Evolutionary conservation across 1,140 invertebrate genomes (phyloP).

Genomic region (Drosophila triauraria): DNA sequence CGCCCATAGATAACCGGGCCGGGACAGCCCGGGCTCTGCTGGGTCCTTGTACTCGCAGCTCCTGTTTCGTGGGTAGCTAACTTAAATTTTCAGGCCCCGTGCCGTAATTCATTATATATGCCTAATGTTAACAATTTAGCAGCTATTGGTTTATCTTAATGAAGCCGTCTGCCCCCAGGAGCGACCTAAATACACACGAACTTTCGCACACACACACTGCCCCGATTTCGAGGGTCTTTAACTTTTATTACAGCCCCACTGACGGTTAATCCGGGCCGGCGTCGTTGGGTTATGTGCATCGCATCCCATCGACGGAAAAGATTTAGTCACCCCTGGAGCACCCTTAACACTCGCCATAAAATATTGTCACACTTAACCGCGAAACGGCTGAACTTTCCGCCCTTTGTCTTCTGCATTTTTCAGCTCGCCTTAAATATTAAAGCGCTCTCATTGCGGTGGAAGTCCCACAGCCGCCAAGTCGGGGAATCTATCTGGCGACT

Average conservation of each 20-base stretch:
- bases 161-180: constrained; percentile 73
- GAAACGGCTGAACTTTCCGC: constrained; percentile 55
- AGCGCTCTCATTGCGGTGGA: constrained; percentile 59
- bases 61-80: constrained; percentile 43
- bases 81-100: constrained; percentile 66
- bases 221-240: constrained; percentile 61
- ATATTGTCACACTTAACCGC: constrained; percentile 69
- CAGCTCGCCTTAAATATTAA: constrained; percentile 77
- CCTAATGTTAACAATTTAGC: constrained; percentile 83
- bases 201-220: constrained; percentile 46
- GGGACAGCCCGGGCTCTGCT: neutral
- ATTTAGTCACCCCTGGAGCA: constrained; percentile 35
- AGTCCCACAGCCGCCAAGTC: neutral
- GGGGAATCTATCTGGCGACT: constrained; percentile 39
- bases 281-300: constrained; percentile 52
- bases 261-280: constrained; percentile 60
- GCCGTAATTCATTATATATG: constrained; percentile 81
- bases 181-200: constrained; percentile 59
- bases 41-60: constrained; percentile 7
- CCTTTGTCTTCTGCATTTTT: constrained; percentile 77
- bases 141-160: constrained; percentile 84
- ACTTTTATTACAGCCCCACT: constrained; percentile 65
- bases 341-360: constrained; percentile 60
- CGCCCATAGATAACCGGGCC: constrained; percentile 15
- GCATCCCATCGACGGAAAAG: constrained; percentile 48